Conservation (phyloP, 2,888 invertebrate species). For the Pachymerium ferrugineum region DNA sequence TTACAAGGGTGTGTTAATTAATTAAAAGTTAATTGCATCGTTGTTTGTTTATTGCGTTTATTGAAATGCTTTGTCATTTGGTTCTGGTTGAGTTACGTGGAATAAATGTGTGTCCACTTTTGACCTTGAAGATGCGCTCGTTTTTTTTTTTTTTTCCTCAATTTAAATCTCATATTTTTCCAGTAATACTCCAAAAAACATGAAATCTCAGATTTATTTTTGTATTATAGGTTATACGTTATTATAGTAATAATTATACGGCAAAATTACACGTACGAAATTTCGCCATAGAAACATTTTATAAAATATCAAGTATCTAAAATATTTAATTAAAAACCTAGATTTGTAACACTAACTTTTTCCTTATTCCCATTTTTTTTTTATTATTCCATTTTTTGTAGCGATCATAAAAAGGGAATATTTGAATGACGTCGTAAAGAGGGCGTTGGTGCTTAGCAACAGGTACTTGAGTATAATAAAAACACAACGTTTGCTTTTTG, state of each 20-base stretch:
- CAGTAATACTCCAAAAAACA: too few species aligned
- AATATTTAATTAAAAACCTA: too few species aligned
- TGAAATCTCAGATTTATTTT: too few species aligned
- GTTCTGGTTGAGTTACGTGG: not conserved
- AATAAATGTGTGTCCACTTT: not conserved
- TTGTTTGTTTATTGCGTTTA: not conserved
- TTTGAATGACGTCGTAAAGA: conserved; percentile 8
- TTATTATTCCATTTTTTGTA: not conserved
- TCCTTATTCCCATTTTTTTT: not conserved
- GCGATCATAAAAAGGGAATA: not conserved
- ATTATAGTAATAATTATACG: too few species aligned
- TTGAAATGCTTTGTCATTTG: not conserved
- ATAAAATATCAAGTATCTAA: too few species aligned
- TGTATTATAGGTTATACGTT: too few species aligned
- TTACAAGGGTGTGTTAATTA: too few species aligned
- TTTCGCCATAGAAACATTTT: too few species aligned
- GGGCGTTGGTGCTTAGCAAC: conserved; percentile 9
- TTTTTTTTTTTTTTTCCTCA: not conserved
- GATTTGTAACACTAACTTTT: not conserved
- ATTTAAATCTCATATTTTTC: not conserved
- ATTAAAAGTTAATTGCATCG: not conserved
- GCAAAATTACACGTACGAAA: too few species aligned
- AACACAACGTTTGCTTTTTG: conserved; percentile 3
- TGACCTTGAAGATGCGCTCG: not conserved
- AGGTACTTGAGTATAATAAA: not conserved